Evolutionary conservation across 2,113 vertebrate genomes (phyloP).

Genomic region (Larimichthys polyactis): DNA sequence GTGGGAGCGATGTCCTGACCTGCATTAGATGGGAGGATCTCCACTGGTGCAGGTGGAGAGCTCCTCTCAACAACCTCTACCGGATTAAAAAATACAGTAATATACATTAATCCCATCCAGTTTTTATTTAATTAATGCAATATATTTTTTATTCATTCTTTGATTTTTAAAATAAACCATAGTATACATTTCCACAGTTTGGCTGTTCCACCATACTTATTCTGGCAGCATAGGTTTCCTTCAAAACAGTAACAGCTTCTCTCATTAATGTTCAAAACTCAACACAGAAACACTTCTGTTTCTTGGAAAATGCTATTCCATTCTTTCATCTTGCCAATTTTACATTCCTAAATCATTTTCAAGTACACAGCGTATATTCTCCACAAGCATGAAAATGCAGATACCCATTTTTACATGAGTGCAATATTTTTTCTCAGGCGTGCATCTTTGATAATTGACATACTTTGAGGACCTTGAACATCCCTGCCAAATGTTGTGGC

Average conservation of each 20-base stretch:
- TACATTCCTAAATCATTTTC: too few species aligned
- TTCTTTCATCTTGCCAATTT: too few species aligned
- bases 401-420: too few species aligned
- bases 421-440: too few species aligned
- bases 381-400: too few species aligned
- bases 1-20: slow-evolving; percentile 95
- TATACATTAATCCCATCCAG: neutral
- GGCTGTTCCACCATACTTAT: neutral
- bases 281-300: too few species aligned
- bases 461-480: too few species aligned
- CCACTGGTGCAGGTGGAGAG: slow-evolving; percentile 92
- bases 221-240: neutral
- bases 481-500: neutral
- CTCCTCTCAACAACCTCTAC: slow-evolving; percentile 92
- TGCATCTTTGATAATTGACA: too few species aligned
- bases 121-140: neutral
- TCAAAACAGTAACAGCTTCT: neutral
- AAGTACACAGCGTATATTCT: too few species aligned
- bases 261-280: neutral
- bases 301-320: too few species aligned
- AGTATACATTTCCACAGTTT: neutral
- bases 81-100: slow-evolving; percentile 44
- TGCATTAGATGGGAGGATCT: slow-evolving; percentile 92
- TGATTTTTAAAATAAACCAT: neutral
- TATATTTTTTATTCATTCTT: neutral